These are phyloP conservation scores for Idaea dimidiata DNA, from an alignment of 2,888 invertebrate species.

Conservation along the genomic window DNA sequence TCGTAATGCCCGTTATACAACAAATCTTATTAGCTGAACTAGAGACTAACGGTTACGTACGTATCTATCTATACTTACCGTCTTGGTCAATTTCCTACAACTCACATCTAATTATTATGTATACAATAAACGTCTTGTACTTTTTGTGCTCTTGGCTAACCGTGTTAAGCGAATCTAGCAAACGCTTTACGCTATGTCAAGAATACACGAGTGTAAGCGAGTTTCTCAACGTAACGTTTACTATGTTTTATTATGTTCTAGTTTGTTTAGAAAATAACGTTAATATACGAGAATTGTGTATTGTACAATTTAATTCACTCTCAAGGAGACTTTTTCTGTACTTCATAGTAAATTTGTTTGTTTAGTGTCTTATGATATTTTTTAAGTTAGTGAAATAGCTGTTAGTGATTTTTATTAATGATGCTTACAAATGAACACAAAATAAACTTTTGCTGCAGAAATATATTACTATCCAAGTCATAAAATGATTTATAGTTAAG, in stretches of 20 bases:
- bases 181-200: slow-evolving; percentile 15
- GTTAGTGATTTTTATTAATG: not conserved
- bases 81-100: slow-evolving; percentile 49
- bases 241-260: slow-evolving; percentile 8
- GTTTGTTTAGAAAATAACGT: slow-evolving; percentile 9
- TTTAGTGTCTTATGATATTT: not conserved
- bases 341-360: not conserved
- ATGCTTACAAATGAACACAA: not conserved
- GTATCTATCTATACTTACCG: slow-evolving; percentile 42
- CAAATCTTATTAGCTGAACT: slow-evolving; percentile 64
- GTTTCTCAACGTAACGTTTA: slow-evolving; percentile 13
- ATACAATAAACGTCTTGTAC: slow-evolving; percentile 25
- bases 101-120: slow-evolving; percentile 43
- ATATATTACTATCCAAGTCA: not conserved
- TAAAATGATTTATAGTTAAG: slow-evolving; percentile 15
- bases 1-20: slow-evolving; percentile 67
- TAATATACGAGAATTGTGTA: not conserved
- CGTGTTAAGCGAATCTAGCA: slow-evolving; percentile 20
- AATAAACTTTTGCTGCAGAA: not conserved
- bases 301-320: not conserved
- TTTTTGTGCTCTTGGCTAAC: slow-evolving; percentile 25
- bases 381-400: not conserved
- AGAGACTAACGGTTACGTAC: slow-evolving; percentile 53
- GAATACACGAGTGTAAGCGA: slow-evolving; percentile 12
- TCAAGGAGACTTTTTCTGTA: slow-evolving; percentile 5